Conservation (phyloP, 2,888 invertebrate species). For the Pelosia muscerda region DNA sequence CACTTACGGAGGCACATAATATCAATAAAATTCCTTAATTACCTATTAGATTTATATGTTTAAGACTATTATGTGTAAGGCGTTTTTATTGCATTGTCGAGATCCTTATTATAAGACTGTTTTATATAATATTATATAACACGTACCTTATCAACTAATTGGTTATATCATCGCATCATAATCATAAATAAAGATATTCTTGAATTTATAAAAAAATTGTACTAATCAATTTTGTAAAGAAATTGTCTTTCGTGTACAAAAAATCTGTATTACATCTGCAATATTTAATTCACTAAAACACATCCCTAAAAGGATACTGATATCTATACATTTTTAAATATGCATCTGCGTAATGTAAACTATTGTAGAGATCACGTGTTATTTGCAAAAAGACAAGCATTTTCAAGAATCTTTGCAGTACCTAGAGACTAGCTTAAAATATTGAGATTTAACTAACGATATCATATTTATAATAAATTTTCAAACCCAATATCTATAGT, state of each 20-base stretch:
- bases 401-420: not conserved
- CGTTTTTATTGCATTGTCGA: constrained; percentile 12
- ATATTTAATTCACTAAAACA: not conserved
- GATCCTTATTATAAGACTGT: constrained; percentile 5
- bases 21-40: not conserved
- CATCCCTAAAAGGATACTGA: not conserved
- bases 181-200: constrained; percentile 28
- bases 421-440: not conserved
- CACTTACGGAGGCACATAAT: not conserved
- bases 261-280: not conserved
- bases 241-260: not conserved
- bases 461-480: not conserved
- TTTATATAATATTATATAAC: constrained; percentile 6
- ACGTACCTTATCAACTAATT: constrained; percentile 53
- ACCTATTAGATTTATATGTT: not conserved
- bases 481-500: constrained; percentile 6
- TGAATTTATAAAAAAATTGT: constrained; percentile 33
- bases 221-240: constrained; percentile 15
- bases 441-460: not conserved
- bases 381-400: not conserved
- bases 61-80: not conserved
- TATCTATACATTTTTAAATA: not conserved
- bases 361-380: not conserved
- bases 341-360: not conserved
- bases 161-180: constrained; percentile 70